phyloP scores from a whole-genome alignment of 2,113 vertebrate species.

The Phrynosoma blainvillii region DNA sequence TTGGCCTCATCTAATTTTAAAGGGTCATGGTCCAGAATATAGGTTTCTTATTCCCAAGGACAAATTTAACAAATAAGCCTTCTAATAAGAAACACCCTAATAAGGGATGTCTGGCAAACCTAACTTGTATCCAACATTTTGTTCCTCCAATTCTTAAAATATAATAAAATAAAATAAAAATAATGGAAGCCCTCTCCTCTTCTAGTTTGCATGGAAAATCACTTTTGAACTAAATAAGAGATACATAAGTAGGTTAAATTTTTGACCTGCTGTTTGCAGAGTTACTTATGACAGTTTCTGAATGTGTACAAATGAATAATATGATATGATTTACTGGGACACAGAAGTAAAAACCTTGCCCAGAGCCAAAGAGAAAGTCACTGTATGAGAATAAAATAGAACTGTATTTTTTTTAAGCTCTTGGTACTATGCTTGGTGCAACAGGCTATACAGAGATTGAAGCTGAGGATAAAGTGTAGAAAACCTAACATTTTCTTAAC shows the following conservation, averaged over 20 bases:
- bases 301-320: background rate
- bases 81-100: no score
- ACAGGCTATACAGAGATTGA: background rate
- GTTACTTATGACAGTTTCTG: background rate
- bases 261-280: background rate
- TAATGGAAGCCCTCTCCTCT: background rate
- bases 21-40: no score
- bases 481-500: constrained; percentile 3
- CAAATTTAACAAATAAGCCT: no score
- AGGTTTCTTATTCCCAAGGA: no score
- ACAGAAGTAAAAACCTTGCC: constrained; percentile 20
- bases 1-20: no score
- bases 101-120: no score
- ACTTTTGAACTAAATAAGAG: background rate
- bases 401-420: constrained; percentile 14
- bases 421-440: background rate
- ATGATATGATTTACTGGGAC: background rate
- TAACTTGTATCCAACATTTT: no score
- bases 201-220: background rate
- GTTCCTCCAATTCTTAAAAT: no score
- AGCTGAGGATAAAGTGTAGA: background rate
- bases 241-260: no score
- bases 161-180: no score
- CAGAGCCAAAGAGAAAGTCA: constrained; percentile 10
- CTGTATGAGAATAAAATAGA: constrained; percentile 17